Percentiles rank a stretch among this genome's conserved stretches.
These are phyloP conservation scores for Tor tambroides DNA, from an alignment of 2,113 vertebrate genomes.

Conservation along the genomic window DNA sequence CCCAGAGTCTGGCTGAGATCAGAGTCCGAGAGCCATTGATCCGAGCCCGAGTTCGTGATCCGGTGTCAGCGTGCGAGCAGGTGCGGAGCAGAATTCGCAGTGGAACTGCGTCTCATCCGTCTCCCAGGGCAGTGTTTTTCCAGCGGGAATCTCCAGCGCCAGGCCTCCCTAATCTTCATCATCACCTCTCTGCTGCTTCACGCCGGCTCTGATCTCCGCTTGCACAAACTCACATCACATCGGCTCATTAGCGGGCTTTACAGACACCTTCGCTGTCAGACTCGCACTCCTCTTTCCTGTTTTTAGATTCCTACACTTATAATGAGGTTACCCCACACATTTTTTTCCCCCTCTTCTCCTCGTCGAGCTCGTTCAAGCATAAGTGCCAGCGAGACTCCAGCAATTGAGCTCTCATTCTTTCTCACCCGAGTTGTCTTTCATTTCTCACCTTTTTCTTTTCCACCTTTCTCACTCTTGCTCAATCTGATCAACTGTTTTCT, in stretches of 20 bases:
- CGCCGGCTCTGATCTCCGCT: slow-evolving; percentile 16
- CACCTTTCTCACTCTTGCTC: slow-evolving; percentile 11
- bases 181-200: slow-evolving; percentile 19
- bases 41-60: background rate
- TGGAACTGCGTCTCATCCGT: background rate
- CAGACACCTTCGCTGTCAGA: slow-evolving; percentile 50
- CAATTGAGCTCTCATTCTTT: slow-evolving; percentile 27
- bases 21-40: slow-evolving; percentile 9
- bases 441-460: slow-evolving; percentile 14
- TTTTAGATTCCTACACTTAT: slow-evolving; percentile 50
- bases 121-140: slow-evolving; percentile 1
- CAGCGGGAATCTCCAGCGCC: slow-evolving; percentile 39
- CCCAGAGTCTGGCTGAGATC: slow-evolving; percentile 28
- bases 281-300: slow-evolving; percentile 39
- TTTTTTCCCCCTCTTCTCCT: background rate
- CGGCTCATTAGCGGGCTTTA: slow-evolving; percentile 47
- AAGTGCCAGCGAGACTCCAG: slow-evolving; percentile 7
- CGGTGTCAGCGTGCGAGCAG: background rate
- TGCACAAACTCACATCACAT: slow-evolving; percentile 26
- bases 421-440: slow-evolving; percentile 32
- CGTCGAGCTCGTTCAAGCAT: slow-evolving; percentile 13
- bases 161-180: slow-evolving; percentile 48
- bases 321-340: slow-evolving; percentile 42
- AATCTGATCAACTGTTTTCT: background rate
- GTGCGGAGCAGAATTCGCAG: too few species aligned